These are phyloP conservation scores for Cyprinodon tularosa DNA, from an alignment of 2,113 vertebrate genomes.

Conservation along the genomic window DNA sequence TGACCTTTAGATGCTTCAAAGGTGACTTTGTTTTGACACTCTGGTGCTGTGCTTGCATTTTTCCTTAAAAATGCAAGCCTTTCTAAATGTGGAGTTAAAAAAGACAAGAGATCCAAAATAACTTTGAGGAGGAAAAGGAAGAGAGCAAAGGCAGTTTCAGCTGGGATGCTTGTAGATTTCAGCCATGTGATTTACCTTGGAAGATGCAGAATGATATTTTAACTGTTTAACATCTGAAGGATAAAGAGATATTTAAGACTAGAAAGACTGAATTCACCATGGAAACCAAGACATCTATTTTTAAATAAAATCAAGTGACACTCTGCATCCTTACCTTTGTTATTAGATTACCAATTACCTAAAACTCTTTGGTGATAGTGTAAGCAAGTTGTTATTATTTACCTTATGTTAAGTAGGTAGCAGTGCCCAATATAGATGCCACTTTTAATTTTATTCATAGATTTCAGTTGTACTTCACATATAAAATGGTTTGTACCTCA, in stretches of 20 bases:
- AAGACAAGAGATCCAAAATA: slow-evolving; percentile 21
- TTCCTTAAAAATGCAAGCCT: slow-evolving; percentile 17
- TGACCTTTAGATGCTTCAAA: slow-evolving; percentile 40
- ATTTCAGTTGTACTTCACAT: not conserved
- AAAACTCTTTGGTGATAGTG: slow-evolving; percentile 9
- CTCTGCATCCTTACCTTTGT: slow-evolving; percentile 42
- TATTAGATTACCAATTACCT: slow-evolving; percentile 44
- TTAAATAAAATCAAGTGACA: slow-evolving; percentile 45
- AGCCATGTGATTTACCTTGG: slow-evolving; percentile 26
- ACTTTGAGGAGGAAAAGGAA: slow-evolving; percentile 3
- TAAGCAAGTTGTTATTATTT: slow-evolving; percentile 6
- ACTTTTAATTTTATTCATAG: not conserved
- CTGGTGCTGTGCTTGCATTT: slow-evolving; percentile 57
- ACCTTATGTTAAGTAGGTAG: not conserved
- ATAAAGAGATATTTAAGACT: slow-evolving; percentile 28
- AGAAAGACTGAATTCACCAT: slow-evolving; percentile 43
- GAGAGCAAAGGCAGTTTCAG: slow-evolving; percentile 29
- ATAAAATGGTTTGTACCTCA: not conserved
- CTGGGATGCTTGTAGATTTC: slow-evolving; percentile 16
- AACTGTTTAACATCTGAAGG: slow-evolving; percentile 38
- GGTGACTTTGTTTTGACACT: slow-evolving; percentile 52
- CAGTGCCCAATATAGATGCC: not conserved
- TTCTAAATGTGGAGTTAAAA: slow-evolving; percentile 24
- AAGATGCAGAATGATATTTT: slow-evolving; percentile 36
- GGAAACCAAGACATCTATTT: slow-evolving; percentile 51